Percentiles rank a stretch among this genome's conserved stretches.
phyloP scores from a whole-genome alignment of 2,797 vertebrate species.

The Falco columbarius region DNA sequence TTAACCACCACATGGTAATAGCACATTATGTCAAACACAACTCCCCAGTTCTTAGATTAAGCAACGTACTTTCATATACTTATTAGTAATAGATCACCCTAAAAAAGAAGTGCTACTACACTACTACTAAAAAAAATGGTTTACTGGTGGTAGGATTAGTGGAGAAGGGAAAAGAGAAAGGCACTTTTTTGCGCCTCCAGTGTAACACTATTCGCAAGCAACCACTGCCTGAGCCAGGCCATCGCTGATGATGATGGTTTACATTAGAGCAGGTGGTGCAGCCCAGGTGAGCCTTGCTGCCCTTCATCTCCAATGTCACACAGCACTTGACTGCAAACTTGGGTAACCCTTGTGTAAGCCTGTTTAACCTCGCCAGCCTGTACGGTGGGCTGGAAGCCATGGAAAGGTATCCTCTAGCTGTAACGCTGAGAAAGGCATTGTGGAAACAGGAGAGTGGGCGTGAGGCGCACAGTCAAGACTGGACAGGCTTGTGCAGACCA shows the following conservation, averaged over 20 bases:
- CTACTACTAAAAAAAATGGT: background rate
- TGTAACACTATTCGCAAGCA: background rate
- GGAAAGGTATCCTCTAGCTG: background rate
- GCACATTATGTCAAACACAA: background rate
- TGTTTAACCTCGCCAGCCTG: accelerated
- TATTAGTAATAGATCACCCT: background rate
- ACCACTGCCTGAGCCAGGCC: background rate
- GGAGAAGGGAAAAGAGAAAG: background rate
- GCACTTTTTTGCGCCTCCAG: background rate
- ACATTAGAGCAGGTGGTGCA: accelerated
- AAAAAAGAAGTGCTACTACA: background rate
- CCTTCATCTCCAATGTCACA: background rate
- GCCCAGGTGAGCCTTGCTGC: background rate
- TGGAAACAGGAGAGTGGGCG: background rate
- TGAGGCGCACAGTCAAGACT: background rate
- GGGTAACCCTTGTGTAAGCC: background rate
- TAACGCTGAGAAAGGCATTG: background rate
- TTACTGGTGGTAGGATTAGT: background rate
- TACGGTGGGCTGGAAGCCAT: background rate
- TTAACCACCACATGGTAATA: background rate
- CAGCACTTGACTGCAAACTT: accelerated
- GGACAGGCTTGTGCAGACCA: background rate
- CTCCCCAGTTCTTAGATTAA: background rate
- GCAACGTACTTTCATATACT: background rate
- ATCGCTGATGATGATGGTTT: too few species aligned